These are phyloP conservation scores for Ispidina picta DNA, from an alignment of 2,797 vertebrate genomes.

Conservation along the genomic window DNA sequence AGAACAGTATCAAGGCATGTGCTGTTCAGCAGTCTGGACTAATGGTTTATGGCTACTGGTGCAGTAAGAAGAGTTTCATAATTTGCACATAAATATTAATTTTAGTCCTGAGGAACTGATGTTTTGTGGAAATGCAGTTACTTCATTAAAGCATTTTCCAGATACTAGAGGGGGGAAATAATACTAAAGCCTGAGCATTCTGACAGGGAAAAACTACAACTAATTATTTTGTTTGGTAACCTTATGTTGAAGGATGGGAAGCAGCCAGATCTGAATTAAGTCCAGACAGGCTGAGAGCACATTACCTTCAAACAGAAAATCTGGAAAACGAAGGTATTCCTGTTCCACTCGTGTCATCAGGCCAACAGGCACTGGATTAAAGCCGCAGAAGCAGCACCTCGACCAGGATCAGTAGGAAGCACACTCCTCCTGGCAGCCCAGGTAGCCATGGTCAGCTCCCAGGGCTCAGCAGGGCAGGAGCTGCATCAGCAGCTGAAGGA, in stretches of 20 bases:
- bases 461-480: not conserved
- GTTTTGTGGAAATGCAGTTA: not conserved
- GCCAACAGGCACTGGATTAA: not conserved
- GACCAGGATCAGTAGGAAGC: not conserved
- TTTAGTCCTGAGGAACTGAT: not conserved
- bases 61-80: not conserved
- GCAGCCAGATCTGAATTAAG: not conserved
- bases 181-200: not conserved
- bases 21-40: not conserved
- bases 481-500: not conserved
- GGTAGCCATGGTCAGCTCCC: not conserved
- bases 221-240: not conserved
- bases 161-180: not conserved
- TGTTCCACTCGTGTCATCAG: not conserved
- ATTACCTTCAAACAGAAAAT: not conserved
- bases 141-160: not conserved
- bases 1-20: not conserved
- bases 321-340: not conserved
- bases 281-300: not conserved
- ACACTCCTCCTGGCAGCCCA: not conserved
- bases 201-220: not conserved
- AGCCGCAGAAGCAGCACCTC: not conserved
- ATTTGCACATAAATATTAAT: not conserved
- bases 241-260: not conserved
- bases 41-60: not conserved